phyloP scores from a whole-genome alignment of 2,113 vertebrate genomes.

The Notothenia rossii region DNA sequence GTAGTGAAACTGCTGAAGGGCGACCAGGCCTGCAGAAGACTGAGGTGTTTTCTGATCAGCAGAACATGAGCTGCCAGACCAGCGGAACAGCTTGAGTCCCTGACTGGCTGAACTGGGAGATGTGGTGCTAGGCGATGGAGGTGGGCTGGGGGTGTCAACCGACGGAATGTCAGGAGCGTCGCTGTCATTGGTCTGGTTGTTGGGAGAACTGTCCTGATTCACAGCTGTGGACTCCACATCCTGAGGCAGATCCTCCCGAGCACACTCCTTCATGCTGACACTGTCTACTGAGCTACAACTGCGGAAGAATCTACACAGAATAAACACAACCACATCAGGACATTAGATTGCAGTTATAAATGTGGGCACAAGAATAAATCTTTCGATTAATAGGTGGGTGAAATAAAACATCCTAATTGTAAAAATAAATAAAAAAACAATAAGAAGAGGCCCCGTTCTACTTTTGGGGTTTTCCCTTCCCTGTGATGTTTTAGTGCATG shows the following conservation, averaged over 20 bases:
- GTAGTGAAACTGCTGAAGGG: slow-evolving; percentile 83
- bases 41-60: slow-evolving; percentile 27
- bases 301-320: slow-evolving; percentile 87
- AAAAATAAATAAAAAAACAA: too few species aligned
- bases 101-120: slow-evolving; percentile 58
- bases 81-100: slow-evolving; percentile 79
- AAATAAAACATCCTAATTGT: too few species aligned
- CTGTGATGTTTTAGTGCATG: too few species aligned
- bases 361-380: too few species aligned
- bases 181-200: background rate
- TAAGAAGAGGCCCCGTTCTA: too few species aligned
- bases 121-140: slow-evolving; percentile 9
- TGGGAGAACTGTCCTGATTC: background rate
- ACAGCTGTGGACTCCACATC: background rate
- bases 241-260: slow-evolving; percentile 15
- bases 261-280: background rate
- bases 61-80: slow-evolving; percentile 71
- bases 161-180: slow-evolving; percentile 20
- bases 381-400: too few species aligned
- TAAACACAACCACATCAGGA: background rate
- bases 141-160: slow-evolving; percentile 57
- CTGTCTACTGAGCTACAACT: slow-evolving; percentile 28
- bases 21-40: slow-evolving; percentile 33
- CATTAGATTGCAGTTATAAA: too few species aligned
- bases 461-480: too few species aligned